Conservation (phyloP, 2,888 invertebrate genomes). For the Aspidiotus rigidus region DNA sequence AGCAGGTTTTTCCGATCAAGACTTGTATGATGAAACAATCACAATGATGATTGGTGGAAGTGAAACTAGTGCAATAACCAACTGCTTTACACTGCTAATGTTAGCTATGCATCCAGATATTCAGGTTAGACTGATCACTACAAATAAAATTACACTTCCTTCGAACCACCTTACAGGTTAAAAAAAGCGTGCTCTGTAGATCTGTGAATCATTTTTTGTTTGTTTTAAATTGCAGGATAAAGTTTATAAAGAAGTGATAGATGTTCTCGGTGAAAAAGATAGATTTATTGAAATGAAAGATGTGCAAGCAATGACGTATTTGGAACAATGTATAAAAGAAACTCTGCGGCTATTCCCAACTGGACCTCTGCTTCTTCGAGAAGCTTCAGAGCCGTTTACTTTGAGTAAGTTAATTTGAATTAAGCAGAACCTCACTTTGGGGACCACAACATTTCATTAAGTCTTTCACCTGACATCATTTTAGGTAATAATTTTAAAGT, state of each 20-base stretch:
- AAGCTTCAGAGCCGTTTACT: constrained; percentile 37
- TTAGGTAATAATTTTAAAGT: constrained; percentile 34
- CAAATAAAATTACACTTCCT: no score
- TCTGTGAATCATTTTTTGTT: neutral
- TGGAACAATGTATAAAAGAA: constrained; percentile 38
- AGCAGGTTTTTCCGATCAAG: constrained; percentile 36
- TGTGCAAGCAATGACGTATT: constrained; percentile 41
- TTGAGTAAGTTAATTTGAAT: constrained; percentile 34
- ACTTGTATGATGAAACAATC: constrained; percentile 37
- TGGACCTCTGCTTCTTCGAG: constrained; percentile 37
- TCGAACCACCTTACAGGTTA: no score
- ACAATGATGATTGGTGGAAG: constrained; percentile 38
- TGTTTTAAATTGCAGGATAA: constrained; percentile 35
- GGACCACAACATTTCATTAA: no score
- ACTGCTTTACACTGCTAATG: constrained; percentile 39
- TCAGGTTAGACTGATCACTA: constrained; percentile 38
- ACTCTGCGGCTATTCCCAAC: constrained; percentile 37
- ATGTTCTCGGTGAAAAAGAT: constrained; percentile 37
- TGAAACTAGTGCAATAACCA: constrained; percentile 41
- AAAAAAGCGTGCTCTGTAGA: neutral
- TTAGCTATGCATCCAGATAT: constrained; percentile 40
- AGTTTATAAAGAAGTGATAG: constrained; percentile 36
- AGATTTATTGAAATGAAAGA: constrained; percentile 44
- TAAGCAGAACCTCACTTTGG: no score
- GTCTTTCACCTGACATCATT: no score